Evolutionary conservation across 2,797 vertebrate species (phyloP).

Genomic region (Chromobotia macracanthus): DNA sequence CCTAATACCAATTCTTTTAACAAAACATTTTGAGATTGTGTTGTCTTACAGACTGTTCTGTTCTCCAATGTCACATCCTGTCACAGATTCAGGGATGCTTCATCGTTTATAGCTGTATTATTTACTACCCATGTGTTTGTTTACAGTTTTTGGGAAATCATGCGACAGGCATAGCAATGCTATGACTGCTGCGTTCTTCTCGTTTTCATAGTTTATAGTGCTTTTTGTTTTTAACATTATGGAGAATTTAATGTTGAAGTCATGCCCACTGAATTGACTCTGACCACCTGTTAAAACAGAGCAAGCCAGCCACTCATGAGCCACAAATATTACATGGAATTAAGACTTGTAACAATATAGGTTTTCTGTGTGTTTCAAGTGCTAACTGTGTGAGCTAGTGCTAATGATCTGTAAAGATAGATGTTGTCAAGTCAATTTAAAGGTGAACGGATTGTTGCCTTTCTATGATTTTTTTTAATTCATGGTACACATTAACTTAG

Average conservation of each 20-base stretch:
- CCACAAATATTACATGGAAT: constrained; percentile 38
- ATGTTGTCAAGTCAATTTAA: constrained; percentile 44
- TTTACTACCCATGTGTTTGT: constrained; percentile 49
- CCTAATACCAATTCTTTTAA: background rate
- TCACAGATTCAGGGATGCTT: constrained; percentile 38
- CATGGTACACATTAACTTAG: constrained; percentile 10
- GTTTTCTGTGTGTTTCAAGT: constrained; percentile 18
- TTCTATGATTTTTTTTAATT: constrained; percentile 26
- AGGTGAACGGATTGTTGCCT: constrained; percentile 55
- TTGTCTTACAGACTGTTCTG: constrained; percentile 8
- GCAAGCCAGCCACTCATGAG: constrained; percentile 41
- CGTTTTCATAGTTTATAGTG: constrained; percentile 20
- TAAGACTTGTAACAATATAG: constrained; percentile 6
- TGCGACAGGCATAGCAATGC: constrained; percentile 15
- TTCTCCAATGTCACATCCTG: constrained; percentile 38
- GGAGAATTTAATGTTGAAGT: constrained; percentile 31
- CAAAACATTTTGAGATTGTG: constrained; percentile 5
- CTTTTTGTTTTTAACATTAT: constrained; percentile 37
- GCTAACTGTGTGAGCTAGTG: constrained; percentile 47
- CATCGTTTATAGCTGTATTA: constrained; percentile 32
- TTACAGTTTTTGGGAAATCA: constrained; percentile 52
- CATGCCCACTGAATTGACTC: constrained; percentile 12
- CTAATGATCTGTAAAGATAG: constrained; percentile 42
- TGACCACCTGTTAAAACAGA: constrained; percentile 27
- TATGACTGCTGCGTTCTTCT: constrained; percentile 17